Conservation (phyloP, 2,113 vertebrate genomes). For the Neotragus moschatus region DNA sequence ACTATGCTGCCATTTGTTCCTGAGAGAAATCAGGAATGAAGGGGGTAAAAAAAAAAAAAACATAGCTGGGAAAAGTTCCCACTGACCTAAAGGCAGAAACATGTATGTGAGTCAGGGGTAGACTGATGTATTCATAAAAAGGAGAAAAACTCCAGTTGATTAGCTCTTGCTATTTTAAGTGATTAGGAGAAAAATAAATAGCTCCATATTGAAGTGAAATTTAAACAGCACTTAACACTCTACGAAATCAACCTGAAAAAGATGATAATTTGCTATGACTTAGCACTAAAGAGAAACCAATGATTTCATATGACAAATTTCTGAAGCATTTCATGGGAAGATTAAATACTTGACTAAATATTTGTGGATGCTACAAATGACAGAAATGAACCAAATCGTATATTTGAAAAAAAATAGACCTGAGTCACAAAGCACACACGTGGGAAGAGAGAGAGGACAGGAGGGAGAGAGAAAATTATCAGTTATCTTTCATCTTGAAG, state of each 20-base stretch:
- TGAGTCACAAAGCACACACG: neutral
- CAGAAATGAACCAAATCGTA: neutral
- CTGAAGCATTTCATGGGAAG: neutral
- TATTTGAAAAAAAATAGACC: neutral
- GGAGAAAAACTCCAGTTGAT: conserved; percentile 57
- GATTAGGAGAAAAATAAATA: conserved; percentile 66
- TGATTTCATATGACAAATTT: conserved; percentile 47
- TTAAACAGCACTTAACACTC: conserved; percentile 67
- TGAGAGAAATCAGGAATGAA: conserved; percentile 62
- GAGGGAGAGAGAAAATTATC: neutral
- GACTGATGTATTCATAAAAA: neutral
- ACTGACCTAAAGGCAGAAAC: conserved; percentile 66
- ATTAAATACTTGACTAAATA: conserved; percentile 35
- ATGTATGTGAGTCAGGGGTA: conserved; percentile 39
- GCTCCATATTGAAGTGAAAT: conserved; percentile 50
- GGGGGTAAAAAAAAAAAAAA: conserved; percentile 45
- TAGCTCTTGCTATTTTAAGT: conserved; percentile 59
- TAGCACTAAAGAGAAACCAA: conserved; percentile 59
- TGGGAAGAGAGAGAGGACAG: no score
- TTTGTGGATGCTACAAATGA: neutral
- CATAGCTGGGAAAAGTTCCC: conserved; percentile 49
- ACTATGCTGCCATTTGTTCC: conserved; percentile 72
- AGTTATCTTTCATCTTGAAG: neutral
- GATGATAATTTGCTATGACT: conserved; percentile 68
- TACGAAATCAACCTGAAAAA: conserved; percentile 54